These are phyloP conservation scores for Andrena cerasifolii DNA, from an alignment of 1,140 invertebrate genomes.

Conservation along the genomic window DNA sequence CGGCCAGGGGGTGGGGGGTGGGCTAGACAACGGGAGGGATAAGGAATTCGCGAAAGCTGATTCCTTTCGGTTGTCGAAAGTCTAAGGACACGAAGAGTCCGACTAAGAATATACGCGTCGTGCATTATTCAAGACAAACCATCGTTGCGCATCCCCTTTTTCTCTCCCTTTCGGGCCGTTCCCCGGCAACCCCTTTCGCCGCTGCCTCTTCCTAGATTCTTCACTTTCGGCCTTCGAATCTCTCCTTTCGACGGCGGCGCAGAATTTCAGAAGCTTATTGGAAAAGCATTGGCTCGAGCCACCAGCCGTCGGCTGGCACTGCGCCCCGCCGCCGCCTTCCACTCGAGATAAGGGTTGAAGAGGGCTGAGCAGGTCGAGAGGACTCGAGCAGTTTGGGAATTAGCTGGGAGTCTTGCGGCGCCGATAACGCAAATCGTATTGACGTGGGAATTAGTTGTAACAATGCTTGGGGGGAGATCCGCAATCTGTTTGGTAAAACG, in stretches of 20 bases:
- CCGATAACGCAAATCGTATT: constrained; percentile 48
- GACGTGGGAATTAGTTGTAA: constrained; percentile 35
- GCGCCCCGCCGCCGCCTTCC: constrained; percentile 32
- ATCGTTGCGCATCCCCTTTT: neutral
- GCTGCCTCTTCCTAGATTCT: constrained; percentile 1
- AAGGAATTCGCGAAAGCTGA: constrained; percentile 56
- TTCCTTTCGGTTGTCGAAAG: constrained; percentile 53
- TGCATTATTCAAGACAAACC: constrained; percentile 62
- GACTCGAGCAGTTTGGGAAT: constrained; percentile 43
- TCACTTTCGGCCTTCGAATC: constrained; percentile 11
- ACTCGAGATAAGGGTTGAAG: constrained; percentile 48
- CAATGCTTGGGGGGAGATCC: neutral
- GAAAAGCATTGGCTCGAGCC: constrained; percentile 49
- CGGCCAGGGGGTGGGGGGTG: neutral
- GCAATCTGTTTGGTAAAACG: neutral
- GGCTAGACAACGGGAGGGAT: constrained; percentile 28
- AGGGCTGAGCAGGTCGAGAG: constrained; percentile 8
- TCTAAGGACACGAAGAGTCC: constrained; percentile 38
- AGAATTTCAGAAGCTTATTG: constrained; percentile 63
- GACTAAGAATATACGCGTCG: constrained; percentile 48
- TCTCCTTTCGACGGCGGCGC: constrained; percentile 39
- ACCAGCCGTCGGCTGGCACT: constrained; percentile 38
- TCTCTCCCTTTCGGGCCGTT: neutral
- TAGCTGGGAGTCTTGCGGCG: constrained; percentile 37
- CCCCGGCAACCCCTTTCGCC: neutral